Conservation (phyloP, 1,140 invertebrate species). For the Pararge aegeria region DNA sequence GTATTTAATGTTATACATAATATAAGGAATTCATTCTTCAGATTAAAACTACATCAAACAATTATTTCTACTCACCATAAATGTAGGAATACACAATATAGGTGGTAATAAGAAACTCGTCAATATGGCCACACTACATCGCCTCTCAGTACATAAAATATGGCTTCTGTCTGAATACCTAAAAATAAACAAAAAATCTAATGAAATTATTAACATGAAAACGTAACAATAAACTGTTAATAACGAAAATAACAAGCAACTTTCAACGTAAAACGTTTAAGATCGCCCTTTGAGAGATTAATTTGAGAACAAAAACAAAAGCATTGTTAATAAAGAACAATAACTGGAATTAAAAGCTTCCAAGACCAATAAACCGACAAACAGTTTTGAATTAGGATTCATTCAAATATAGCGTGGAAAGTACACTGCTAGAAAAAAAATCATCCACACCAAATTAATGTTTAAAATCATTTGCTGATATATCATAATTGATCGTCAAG, state of each 20-base stretch:
- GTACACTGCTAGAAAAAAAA: no score
- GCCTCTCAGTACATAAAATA: conserved; percentile 83
- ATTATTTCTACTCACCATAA: conserved; percentile 79
- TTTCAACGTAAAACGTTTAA: not conserved
- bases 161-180: conserved; percentile 75
- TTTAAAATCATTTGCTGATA: no score
- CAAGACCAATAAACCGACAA: not conserved
- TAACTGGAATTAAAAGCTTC: not conserved
- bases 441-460: no score
- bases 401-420: no score
- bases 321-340: not conserved
- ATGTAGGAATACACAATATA: conserved; percentile 90
- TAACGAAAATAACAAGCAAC: not conserved
- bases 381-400: no score
- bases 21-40: no score
- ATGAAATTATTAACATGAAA: not conserved
- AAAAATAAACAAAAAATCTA: conserved; percentile 32
- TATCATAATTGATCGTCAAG: no score
- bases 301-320: not conserved
- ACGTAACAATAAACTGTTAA: not conserved
- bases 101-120: conserved; percentile 87
- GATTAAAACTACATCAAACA: conserved; percentile 80
- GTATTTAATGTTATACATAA: no score
- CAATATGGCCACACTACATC: conserved; percentile 87
- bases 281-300: not conserved